phyloP scores from a whole-genome alignment of 2,888 invertebrate genomes.

The Dicyrtoma fusca region DNA sequence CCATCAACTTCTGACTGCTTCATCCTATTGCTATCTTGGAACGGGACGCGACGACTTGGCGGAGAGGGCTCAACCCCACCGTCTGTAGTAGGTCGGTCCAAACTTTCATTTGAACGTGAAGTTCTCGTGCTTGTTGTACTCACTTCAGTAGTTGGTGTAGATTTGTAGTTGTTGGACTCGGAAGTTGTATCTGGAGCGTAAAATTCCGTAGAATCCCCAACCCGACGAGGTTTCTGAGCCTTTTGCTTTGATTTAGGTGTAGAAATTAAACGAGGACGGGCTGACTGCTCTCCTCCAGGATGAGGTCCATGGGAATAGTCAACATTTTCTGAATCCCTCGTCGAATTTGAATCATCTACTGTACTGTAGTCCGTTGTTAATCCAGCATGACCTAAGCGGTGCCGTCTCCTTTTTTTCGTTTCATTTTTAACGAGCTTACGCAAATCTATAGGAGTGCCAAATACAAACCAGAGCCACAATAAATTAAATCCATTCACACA shows the following conservation, averaged over 20 bases:
- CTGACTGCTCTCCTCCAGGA: too few relatives aligned
- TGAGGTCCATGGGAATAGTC: neutral
- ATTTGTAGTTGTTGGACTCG: neutral
- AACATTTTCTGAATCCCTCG: neutral
- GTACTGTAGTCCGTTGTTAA: slow-evolving; percentile 8
- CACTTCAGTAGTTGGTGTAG: neutral
- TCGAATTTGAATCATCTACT: slow-evolving; percentile 8
- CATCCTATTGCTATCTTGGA: neutral
- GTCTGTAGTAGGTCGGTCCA: too few relatives aligned
- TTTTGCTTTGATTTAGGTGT: slow-evolving; percentile 14
- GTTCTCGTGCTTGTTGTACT: neutral
- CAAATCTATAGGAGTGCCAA: slow-evolving; percentile 43
- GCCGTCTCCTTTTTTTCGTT: slow-evolving; percentile 42
- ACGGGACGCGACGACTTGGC: neutral
- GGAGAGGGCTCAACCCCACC: neutral
- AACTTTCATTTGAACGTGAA: too few relatives aligned
- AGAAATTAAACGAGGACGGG: slow-evolving; percentile 1
- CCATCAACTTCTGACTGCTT: neutral
- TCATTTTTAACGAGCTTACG: slow-evolving; percentile 51
- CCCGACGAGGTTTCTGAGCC: neutral
- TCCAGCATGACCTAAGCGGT: slow-evolving; percentile 43
- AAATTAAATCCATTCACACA: neutral
- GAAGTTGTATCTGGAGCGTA: neutral
- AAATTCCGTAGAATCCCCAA: slow-evolving; percentile 3
- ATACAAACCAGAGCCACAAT: neutral